phyloP scores from a whole-genome alignment of 2,888 invertebrate genomes.

The Branchinecta sandiegonensis region DNA sequence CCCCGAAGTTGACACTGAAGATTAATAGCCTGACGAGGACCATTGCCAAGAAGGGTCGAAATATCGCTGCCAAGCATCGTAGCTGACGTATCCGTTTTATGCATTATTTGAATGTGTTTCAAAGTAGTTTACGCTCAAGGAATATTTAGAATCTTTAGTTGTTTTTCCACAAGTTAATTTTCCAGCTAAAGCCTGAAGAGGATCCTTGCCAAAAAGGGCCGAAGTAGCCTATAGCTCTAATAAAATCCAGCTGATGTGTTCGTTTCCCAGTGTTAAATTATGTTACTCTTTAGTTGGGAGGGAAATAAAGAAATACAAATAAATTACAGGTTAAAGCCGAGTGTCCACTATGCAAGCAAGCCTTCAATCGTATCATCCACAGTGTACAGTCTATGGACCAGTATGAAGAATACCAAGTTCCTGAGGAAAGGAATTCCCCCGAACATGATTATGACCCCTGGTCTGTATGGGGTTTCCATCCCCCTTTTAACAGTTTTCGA shows the following conservation, averaged over 20 bases:
- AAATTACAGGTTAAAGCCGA: slow-evolving; percentile 66
- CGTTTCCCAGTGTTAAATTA: background rate
- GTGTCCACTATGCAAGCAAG: slow-evolving; percentile 85
- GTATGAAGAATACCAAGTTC: slow-evolving; percentile 62
- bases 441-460: slow-evolving; percentile 23
- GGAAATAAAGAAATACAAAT: background rate
- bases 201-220: too few species aligned
- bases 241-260: background rate
- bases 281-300: background rate
- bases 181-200: too few species aligned
- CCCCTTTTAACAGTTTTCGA: slow-evolving; percentile 31
- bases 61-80: too few species aligned
- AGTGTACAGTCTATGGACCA: slow-evolving; percentile 74
- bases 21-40: too few species aligned
- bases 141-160: too few species aligned
- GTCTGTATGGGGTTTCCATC: background rate
- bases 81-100: too few species aligned
- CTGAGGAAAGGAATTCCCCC: slow-evolving; percentile 24
- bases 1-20: too few species aligned
- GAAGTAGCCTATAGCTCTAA: background rate
- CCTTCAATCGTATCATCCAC: slow-evolving; percentile 78
- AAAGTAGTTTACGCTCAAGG: too few species aligned
- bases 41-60: too few species aligned
- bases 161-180: too few species aligned
- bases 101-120: too few species aligned